These are phyloP conservation scores for Calidris pugnax DNA, from an alignment of 2,113 vertebrate genomes.

Conservation along the genomic window DNA sequence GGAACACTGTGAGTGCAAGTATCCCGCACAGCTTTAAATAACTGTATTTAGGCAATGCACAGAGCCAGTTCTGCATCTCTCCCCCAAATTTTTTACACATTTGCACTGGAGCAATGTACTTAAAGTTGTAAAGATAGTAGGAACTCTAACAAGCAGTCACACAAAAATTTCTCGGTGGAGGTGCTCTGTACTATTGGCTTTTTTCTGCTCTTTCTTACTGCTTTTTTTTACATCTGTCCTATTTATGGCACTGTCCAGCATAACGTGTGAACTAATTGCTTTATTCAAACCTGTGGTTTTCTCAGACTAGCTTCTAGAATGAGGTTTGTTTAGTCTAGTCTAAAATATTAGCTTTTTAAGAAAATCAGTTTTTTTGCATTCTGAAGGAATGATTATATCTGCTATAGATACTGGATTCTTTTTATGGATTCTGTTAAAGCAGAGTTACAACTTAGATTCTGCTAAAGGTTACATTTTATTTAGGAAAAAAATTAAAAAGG, in stretches of 20 bases:
- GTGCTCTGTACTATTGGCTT: neutral
- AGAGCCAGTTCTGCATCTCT: neutral
- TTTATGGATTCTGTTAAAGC: neutral
- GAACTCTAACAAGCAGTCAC: neutral
- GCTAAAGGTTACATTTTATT: neutral
- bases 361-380: neutral
- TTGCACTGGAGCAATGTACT: no score
- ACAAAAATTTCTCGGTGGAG: fast-evolving
- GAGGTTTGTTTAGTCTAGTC: neutral
- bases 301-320: neutral
- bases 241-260: neutral
- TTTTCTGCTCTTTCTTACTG: neutral
- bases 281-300: neutral
- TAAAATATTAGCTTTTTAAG: fast-evolving
- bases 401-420: neutral
- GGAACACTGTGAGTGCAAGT: neutral
- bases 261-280: neutral
- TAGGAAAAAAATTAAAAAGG: neutral
- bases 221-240: neutral
- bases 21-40: neutral
- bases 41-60: neutral
- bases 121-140: neutral
- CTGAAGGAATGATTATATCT: neutral
- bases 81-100: neutral
- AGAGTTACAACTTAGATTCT: neutral